phyloP scores from a whole-genome alignment of 2,888 invertebrate species.

The Pardosa pseudoannulata region DNA sequence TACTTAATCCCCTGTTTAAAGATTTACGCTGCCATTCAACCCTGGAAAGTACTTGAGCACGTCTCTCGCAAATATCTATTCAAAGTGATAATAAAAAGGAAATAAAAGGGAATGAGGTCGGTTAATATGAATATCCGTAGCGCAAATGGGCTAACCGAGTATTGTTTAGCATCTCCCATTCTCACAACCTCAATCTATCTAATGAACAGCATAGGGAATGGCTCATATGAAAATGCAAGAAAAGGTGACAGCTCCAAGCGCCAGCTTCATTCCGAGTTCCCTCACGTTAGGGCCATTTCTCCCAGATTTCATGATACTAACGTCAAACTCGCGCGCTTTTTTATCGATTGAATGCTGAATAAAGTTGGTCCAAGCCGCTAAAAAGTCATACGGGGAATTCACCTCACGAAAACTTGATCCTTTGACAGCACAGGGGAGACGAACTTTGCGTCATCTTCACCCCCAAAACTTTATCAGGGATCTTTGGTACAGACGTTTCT shows the following conservation, averaged over 20 bases:
- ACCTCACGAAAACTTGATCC: slow-evolving; percentile 68
- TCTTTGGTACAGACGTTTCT: slow-evolving; percentile 51
- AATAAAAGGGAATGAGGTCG: slow-evolving; percentile 34
- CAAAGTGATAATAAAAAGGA: slow-evolving; percentile 58
- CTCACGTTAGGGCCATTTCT: slow-evolving; percentile 67
- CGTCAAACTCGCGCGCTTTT: slow-evolving; percentile 63
- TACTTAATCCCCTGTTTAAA: not conserved
- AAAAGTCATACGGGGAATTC: slow-evolving; percentile 58
- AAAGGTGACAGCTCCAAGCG: slow-evolving; percentile 35
- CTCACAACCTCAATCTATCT: slow-evolving; percentile 46
- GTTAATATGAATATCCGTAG: slow-evolving; percentile 43
- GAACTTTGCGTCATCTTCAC: slow-evolving; percentile 46
- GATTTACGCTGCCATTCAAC: slow-evolving; percentile 11
- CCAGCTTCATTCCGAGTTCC: slow-evolving; percentile 41
- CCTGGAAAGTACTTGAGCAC: slow-evolving; percentile 9
- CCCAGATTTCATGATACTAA: slow-evolving; percentile 67
- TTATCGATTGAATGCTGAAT: slow-evolving; percentile 64
- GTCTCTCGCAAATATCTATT: slow-evolving; percentile 38
- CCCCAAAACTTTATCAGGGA: slow-evolving; percentile 53
- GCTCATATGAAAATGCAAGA: slow-evolving; percentile 2
- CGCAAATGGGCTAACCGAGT: slow-evolving; percentile 30
- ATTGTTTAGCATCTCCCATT: slow-evolving; percentile 31
- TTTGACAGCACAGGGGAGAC: slow-evolving; percentile 55
- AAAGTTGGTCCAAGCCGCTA: slow-evolving; percentile 65
- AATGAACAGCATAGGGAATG: slow-evolving; percentile 31